Base-by-base conservation (phyloP, 2,113 vertebrate genomes). In the Marcusenius ussheri region DNA sequence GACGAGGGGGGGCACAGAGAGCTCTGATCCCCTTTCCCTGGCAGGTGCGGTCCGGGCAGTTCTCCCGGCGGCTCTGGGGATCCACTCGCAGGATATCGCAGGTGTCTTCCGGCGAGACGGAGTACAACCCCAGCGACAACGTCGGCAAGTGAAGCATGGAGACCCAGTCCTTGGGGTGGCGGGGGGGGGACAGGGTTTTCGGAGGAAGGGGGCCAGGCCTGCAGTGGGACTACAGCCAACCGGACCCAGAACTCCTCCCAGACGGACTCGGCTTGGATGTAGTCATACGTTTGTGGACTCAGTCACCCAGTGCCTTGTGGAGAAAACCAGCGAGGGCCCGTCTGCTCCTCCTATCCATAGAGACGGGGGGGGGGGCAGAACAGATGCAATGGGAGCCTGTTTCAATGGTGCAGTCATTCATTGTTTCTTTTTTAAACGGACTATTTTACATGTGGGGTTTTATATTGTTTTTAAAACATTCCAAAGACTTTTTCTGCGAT, bases 81-180 rank as follows among this genome's bases (percentile, higher is more conserved):
- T 97, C 97, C 56, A 97, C 97, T 0, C 96, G 97, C 15, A 96
- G 98, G 21, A 98, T 99, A 93, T 97, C 97, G 89, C 98, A 98
- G 94, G 97, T 99, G 90, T 99, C 98, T 0, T 95, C 98, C 0
- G 97, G 98, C 1, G 98, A 98, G 95, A 98, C 98, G 0, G 98
- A 99, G 17, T 99, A 99, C 95, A 96, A 96, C 91, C 96, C 97
- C 0, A 11, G 47, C 0, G 97, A 97, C 91, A 92, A 93, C 27
- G 27, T 91, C 21, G 91, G 91, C 51, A 94, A 96, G 88, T 96
- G 93, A 96, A 88, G 88, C 24, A 58, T 70, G 89, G 50, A 31
- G 58, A n/a, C 17, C 83, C 17, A 53, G 51, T 53, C 17, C 51
- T 21, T 17, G 50, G 50, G 49, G 51, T 5, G 5, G 17, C 1